Base-by-base conservation (phyloP, 1,140 invertebrate genomes). In the Brachionus koreanus region DNA sequence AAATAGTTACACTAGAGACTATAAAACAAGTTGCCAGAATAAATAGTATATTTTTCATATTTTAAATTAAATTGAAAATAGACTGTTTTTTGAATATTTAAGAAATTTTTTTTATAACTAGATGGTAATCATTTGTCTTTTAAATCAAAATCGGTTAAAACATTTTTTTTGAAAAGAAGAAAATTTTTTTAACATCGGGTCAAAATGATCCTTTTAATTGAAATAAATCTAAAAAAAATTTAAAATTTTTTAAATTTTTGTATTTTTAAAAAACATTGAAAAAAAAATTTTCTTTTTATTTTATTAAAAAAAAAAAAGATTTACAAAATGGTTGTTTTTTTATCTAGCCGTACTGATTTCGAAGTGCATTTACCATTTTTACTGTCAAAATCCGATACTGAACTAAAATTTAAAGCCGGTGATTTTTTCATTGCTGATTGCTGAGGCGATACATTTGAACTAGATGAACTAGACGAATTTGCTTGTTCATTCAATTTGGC, bases 341-440 rank as follows among this genome's bases (percentile, higher is more conserved):
- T 74, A 23, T 74, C 69, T 2, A 74, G 43, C 19, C 69, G n/a
- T 5, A 23, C 69, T 43, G 39, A 3, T 74, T 74, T 46, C 3
- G 6, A 46, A 25, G 5, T 1, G 7, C 37, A 16, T 39, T 69
- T 69, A 39, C 9, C 12, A 69, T 39, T 39, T 39, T 65, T 65
- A 13, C 7, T 7, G 3, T 69, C 65, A 42, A 7, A 5, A n/a
- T 69, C 35, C 10, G 37, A 4, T 13, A 19, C 35, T 7, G 10
- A 16, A 69, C n/a, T 16, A 39, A 69, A 69, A 69, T 69, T 16
- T 19, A 69, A 7, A 37, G 33, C 65, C 12, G 65, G 37, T 33
- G 69, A 74, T 16, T 74, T 74, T 74, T 74, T 74, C 19, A 74
- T 43, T 25, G 42, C 43, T 42, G 69, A 74, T 33, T 74, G 69